A percentile compares a stretch with the other conserved stretches of the same genome.
These are phyloP conservation scores for Microtus oregoni DNA, from an alignment of 2,113 vertebrate genomes.

Conservation along the genomic window DNA sequence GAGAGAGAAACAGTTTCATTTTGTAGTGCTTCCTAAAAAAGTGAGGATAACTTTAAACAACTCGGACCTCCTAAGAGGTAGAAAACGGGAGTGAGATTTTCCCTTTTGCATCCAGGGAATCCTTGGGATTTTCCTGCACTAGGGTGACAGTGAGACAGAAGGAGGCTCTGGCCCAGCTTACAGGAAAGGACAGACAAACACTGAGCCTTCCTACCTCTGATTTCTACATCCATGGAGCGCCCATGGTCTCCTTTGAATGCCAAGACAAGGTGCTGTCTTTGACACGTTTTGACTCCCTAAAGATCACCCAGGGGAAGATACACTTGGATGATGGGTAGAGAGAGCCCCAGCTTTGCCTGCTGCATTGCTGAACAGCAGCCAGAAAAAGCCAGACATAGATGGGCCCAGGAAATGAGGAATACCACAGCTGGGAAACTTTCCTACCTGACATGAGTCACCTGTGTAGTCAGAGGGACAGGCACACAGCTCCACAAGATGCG, in stretches of 20 bases:
- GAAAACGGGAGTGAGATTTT: neutral
- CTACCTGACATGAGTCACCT: slow-evolving; percentile 97
- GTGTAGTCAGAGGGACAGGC: slow-evolving; percentile 90
- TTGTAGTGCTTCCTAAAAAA: neutral
- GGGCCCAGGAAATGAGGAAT: neutral
- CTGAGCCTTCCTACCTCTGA: neutral
- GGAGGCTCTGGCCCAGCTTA: neutral
- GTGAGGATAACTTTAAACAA: neutral
- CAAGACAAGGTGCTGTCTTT: neutral
- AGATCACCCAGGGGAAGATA: neutral
- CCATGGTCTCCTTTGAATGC: neutral
- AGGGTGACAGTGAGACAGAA: fast-evolving
- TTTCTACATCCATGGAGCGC: neutral
- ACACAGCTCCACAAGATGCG: slow-evolving; percentile 90
- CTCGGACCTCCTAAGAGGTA: neutral
- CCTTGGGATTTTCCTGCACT: neutral
- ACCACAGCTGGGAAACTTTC: neutral
- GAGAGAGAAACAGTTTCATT: neutral
- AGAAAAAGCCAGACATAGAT: neutral
- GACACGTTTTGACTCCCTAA: neutral
- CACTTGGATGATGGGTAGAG: neutral
- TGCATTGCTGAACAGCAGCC: neutral
- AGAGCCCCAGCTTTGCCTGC: fast-evolving
- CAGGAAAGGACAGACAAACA: neutral
- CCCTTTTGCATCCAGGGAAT: neutral